These are phyloP conservation scores for Procavia capensis DNA, from an alignment of 2,113 vertebrate genomes.

Conservation along the genomic window DNA sequence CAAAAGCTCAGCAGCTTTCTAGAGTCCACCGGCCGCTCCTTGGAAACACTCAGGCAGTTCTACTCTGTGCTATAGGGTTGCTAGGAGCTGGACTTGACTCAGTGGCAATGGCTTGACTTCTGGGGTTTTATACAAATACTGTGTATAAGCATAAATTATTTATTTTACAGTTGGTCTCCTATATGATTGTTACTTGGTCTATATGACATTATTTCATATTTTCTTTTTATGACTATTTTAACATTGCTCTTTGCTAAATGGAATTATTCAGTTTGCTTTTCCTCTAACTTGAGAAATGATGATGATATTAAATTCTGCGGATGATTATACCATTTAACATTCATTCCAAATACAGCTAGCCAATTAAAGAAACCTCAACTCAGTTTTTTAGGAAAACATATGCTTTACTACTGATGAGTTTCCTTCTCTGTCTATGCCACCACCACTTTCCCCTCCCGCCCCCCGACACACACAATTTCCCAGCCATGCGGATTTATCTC, in stretches of 20 bases:
- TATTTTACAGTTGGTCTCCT: not conserved
- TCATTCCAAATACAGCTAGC: not conserved
- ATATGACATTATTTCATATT: not conserved
- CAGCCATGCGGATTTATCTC: not conserved
- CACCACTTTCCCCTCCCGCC: too few relatives aligned
- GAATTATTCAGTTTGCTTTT: not conserved
- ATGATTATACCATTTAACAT: not conserved
- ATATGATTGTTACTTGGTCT: not conserved
- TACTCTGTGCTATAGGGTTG: too few relatives aligned
- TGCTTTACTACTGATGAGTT: not conserved
- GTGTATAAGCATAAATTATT: too few relatives aligned
- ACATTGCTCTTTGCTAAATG: not conserved
- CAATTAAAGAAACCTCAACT: not conserved
- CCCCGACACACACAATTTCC: not conserved
- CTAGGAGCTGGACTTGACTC: too few relatives aligned
- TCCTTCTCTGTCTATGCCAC: too few relatives aligned
- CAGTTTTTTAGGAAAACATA: not conserved
- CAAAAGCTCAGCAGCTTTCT: too few relatives aligned
- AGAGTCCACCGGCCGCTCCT: too few relatives aligned
- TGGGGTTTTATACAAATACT: too few relatives aligned
- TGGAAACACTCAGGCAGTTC: too few relatives aligned
- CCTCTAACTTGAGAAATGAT: not conserved
- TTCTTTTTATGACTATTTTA: not conserved
- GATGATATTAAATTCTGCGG: not conserved
- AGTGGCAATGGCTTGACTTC: too few relatives aligned